Evolutionary conservation across 2,113 vertebrate genomes (phyloP).

Genomic region (Deroptyus accipitrinus): DNA sequence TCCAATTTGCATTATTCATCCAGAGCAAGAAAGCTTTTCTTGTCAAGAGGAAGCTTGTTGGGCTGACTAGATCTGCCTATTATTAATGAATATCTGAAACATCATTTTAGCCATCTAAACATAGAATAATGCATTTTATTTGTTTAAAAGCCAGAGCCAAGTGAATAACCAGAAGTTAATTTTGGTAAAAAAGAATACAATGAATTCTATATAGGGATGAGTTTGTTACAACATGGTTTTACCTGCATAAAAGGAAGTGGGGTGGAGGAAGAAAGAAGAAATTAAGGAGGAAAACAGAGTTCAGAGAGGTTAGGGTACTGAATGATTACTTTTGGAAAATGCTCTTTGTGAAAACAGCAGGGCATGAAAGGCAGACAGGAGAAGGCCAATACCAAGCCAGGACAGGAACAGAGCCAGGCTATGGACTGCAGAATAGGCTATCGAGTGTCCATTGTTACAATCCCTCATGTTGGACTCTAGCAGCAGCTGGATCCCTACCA

Average conservation of each 20-base stretch:
- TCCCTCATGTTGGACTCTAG: background rate
- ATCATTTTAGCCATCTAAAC: background rate
- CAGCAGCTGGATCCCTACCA: background rate
- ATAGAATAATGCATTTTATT: background rate
- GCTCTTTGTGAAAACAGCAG: background rate
- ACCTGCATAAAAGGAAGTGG: background rate
- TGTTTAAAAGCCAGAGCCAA: background rate
- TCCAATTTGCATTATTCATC: conserved; percentile 53
- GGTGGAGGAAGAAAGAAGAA: background rate
- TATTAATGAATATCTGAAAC: conserved; percentile 8
- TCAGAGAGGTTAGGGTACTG: background rate
- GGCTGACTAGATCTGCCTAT: background rate
- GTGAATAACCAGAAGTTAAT: background rate
- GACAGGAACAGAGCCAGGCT: background rate
- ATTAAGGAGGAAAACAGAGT: background rate
- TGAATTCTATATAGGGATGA: background rate
- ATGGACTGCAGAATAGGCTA: background rate
- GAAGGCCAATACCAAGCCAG: background rate
- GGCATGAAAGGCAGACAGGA: background rate
- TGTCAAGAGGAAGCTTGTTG: background rate
- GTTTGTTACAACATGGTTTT: background rate
- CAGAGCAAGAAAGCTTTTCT: background rate
- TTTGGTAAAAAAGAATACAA: background rate
- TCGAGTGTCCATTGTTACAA: background rate
- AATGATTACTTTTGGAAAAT: background rate